Evolutionary conservation across 2,113 vertebrate species (phyloP).

Genomic region (Spizaetus ornatus): DNA sequence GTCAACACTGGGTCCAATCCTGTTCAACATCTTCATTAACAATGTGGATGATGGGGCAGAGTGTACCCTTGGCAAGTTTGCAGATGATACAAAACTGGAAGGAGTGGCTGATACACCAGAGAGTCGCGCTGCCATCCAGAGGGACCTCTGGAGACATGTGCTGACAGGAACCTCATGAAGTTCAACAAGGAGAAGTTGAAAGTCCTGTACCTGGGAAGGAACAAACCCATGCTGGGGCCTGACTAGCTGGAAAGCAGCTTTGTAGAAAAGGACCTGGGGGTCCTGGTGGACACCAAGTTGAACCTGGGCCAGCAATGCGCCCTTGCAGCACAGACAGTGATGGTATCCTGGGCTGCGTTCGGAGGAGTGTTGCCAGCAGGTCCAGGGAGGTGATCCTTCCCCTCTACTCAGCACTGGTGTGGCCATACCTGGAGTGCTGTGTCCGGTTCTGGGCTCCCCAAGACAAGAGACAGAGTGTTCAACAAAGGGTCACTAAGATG

Average conservation of each 20-base stretch:
- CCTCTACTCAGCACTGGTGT: background rate
- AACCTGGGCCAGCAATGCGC: background rate
- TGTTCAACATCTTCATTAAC: background rate
- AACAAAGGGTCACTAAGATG: background rate
- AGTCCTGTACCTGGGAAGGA: background rate
- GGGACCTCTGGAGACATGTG: too few species aligned
- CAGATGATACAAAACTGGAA: too few species aligned
- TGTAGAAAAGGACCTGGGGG: background rate
- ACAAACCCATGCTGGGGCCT: background rate
- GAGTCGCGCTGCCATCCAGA: too few species aligned
- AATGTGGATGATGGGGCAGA: background rate
- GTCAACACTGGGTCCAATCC: background rate
- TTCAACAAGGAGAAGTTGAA: background rate
- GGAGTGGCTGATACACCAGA: too few species aligned
- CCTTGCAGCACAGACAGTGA: background rate
- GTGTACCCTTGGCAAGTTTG: too few species aligned
- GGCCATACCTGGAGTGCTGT: background rate
- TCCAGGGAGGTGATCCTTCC: background rate
- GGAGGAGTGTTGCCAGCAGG: background rate
- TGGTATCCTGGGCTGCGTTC: background rate
- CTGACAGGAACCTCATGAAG: too few species aligned
- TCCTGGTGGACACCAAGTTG: background rate
- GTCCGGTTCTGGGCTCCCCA: background rate
- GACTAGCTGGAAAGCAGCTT: background rate
- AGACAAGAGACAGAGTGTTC: background rate